Conservation (phyloP, 2,888 invertebrate genomes). For the Chamaedrilus cognettii region DNA sequence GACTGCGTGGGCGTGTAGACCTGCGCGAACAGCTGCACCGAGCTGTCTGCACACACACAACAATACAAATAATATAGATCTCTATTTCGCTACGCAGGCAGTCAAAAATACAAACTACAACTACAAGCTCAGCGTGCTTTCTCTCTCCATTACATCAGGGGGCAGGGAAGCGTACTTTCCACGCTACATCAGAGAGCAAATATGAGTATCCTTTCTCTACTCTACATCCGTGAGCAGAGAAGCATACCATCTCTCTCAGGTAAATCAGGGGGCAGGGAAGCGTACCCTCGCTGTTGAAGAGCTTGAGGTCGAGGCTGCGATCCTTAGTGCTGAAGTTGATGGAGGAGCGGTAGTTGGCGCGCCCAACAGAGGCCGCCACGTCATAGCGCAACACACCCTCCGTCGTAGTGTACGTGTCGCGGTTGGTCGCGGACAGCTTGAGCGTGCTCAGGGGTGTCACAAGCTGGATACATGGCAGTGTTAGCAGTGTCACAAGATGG, state of each 20-base stretch:
- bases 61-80: too few species aligned
- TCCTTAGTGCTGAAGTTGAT: constrained; percentile 10
- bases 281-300: constrained; percentile 22
- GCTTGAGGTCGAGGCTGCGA: constrained; percentile 18
- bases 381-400: constrained; percentile 20
- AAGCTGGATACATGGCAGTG: constrained; percentile 14
- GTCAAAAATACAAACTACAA: too few species aligned
- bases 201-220: too few species aligned
- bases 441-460: constrained; percentile 17
- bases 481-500: too few species aligned
- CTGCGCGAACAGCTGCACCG: constrained; percentile 20
- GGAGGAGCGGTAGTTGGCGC: constrained; percentile 6
- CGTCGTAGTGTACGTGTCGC: not conserved
- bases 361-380: not conserved
- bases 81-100: too few species aligned
- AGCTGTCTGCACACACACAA: constrained; percentile 24
- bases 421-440: constrained; percentile 8
- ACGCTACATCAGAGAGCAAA: too few species aligned
- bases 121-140: too few species aligned
- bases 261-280: too few species aligned
- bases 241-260: too few species aligned
- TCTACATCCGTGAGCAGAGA: too few species aligned
- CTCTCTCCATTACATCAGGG: too few species aligned
- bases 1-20: constrained; percentile 10
- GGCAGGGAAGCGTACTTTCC: too few species aligned